Evolutionary conservation across 2,113 vertebrate genomes (phyloP).

Genomic region (Piprites chloris): DNA sequence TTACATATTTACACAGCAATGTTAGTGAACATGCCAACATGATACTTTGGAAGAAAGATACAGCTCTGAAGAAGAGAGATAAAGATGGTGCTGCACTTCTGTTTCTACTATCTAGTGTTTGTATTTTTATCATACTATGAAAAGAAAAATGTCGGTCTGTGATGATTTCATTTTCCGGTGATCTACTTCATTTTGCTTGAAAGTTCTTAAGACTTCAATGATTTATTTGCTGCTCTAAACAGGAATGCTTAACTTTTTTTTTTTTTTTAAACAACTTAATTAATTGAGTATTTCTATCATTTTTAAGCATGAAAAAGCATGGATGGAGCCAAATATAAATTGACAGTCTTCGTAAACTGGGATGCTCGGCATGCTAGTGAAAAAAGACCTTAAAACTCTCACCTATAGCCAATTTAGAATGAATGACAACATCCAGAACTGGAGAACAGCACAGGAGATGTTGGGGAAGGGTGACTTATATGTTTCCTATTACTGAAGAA

Average conservation of each 20-base stretch:
- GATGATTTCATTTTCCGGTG: constrained; percentile 3
- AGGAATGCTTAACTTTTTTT: neutral
- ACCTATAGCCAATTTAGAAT: neutral
- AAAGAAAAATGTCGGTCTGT: neutral
- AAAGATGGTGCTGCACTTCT: neutral
- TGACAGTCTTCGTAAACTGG: neutral
- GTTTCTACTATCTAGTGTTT: constrained; percentile 12
- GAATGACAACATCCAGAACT: neutral
- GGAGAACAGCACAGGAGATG: neutral
- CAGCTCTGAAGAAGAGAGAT: neutral
- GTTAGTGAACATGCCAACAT: neutral
- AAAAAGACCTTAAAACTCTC: neutral
- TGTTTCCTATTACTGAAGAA: neutral
- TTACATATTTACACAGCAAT: neutral
- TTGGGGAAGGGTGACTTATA: neutral
- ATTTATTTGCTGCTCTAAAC: neutral
- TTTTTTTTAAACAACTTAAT: neutral
- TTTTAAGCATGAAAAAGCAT: neutral
- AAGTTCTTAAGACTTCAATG: neutral
- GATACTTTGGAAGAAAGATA: neutral
- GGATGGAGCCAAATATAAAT: neutral
- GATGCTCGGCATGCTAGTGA: neutral
- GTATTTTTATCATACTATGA: constrained; percentile 21
- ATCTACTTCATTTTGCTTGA: constrained; percentile 12
- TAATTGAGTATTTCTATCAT: neutral